phyloP scores from a whole-genome alignment of 2,797 vertebrate genomes.

The Malurus leucopterus region DNA sequence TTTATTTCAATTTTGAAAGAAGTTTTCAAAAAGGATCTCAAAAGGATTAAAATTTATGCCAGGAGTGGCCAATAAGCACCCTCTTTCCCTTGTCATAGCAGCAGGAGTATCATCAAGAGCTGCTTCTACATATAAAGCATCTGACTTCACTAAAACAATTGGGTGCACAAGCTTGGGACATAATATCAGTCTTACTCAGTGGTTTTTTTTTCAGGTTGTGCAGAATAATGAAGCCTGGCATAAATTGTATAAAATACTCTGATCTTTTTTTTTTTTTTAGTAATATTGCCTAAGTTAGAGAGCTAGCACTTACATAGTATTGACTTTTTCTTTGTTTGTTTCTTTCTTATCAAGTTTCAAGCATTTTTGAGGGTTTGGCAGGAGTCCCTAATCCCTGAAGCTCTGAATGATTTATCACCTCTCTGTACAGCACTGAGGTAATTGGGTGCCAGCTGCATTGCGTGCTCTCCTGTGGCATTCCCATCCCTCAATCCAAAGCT shows the following conservation, averaged over 20 bases:
- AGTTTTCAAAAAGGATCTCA: background rate
- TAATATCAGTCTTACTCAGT: background rate
- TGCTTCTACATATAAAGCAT: background rate
- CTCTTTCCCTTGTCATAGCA: background rate
- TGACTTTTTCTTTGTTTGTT: constrained; percentile 37
- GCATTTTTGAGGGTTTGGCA: constrained; percentile 59
- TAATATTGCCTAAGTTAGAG: background rate
- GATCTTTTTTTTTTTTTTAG: background rate
- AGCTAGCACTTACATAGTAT: background rate
- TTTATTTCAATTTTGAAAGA: background rate
- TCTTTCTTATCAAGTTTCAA: constrained; percentile 49
- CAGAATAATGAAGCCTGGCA: background rate
- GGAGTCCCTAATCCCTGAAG: constrained; percentile 38
- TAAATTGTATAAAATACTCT: background rate
- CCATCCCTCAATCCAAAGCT: background rate
- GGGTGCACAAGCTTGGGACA: background rate
- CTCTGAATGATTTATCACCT: constrained; percentile 43
- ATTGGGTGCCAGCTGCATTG: background rate
- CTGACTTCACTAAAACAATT: background rate
- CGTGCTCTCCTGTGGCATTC: background rate
- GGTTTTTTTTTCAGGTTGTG: background rate
- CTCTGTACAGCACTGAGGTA: background rate
- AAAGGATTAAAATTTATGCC: background rate
- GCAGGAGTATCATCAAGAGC: background rate
- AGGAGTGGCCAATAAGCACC: background rate